These are phyloP conservation scores for Trachelus tabidus DNA, from an alignment of 2,888 invertebrate species.

Conservation along the genomic window DNA sequence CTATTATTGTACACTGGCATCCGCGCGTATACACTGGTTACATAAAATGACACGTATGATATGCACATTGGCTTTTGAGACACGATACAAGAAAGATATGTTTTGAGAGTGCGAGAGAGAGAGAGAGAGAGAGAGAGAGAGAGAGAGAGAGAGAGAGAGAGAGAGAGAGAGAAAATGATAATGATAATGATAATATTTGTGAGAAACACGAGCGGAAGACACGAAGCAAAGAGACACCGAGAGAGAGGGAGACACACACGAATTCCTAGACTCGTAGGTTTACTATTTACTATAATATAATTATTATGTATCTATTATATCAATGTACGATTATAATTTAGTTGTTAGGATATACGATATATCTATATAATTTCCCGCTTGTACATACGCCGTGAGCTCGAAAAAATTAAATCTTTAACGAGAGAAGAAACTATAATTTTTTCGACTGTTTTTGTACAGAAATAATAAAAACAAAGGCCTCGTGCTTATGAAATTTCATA, in stretches of 20 bases:
- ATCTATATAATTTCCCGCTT: conserved; percentile 58
- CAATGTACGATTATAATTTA: conserved; percentile 65
- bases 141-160: too few species aligned
- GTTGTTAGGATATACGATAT: conserved; percentile 54
- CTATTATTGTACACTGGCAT: background rate
- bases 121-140: background rate
- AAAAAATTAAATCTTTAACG: conserved; percentile 63
- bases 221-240: conserved; percentile 7
- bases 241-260: conserved; percentile 38
- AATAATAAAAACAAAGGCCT: conserved; percentile 63
- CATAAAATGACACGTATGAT: background rate
- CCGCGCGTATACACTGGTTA: background rate
- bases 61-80: background rate
- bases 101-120: background rate
- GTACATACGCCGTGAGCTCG: conserved; percentile 66
- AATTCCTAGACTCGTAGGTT: conserved; percentile 58
- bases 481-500: conserved; percentile 66
- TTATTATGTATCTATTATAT: conserved; percentile 41
- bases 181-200: conserved; percentile 7
- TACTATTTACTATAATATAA: conserved; percentile 51
- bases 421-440: conserved; percentile 62
- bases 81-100: background rate
- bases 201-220: conserved; percentile 24
- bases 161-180: conserved; percentile 12
- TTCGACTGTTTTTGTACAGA: conserved; percentile 66